phyloP scores from a whole-genome alignment of 2,113 vertebrate genomes.

The Neodon shergylaensis region DNA sequence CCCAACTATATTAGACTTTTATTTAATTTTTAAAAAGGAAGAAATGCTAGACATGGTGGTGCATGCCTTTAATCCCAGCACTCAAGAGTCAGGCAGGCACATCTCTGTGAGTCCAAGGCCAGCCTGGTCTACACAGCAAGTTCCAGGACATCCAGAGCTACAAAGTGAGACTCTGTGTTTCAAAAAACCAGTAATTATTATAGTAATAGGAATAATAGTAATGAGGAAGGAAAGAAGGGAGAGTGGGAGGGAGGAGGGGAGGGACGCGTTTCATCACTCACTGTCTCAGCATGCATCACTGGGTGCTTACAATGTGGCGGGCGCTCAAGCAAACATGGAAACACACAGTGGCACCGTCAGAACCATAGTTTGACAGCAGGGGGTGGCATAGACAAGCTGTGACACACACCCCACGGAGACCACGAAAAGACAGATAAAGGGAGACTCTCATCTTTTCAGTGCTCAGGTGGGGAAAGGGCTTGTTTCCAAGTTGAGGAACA shows the following conservation, averaged over 20 bases:
- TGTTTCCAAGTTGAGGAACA: neutral
- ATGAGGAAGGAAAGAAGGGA: neutral
- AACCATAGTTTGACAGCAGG: neutral
- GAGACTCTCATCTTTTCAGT: neutral
- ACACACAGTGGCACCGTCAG: neutral
- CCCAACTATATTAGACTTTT: neutral
- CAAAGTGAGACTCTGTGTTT: neutral
- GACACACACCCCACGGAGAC: neutral
- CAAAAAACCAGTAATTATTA: neutral
- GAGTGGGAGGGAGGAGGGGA: neutral
- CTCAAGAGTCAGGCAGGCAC: neutral
- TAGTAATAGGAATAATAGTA: neutral
- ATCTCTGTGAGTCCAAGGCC: neutral
- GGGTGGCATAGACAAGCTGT: neutral
- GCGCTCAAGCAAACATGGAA: neutral
- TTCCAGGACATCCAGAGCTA: neutral
- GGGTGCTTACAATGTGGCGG: neutral
- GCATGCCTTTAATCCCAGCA: neutral
- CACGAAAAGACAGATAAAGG: neutral
- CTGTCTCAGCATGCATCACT: neutral
- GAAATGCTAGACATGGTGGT: neutral
- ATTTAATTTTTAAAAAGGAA: neutral
- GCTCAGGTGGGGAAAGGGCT: neutral
- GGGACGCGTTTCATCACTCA: neutral
- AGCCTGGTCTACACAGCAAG: neutral